A percentile compares a stretch with the other conserved stretches of the same genome.
Conservation (phyloP, 2,113 vertebrate species). For the Antechinus flavipes region DNA sequence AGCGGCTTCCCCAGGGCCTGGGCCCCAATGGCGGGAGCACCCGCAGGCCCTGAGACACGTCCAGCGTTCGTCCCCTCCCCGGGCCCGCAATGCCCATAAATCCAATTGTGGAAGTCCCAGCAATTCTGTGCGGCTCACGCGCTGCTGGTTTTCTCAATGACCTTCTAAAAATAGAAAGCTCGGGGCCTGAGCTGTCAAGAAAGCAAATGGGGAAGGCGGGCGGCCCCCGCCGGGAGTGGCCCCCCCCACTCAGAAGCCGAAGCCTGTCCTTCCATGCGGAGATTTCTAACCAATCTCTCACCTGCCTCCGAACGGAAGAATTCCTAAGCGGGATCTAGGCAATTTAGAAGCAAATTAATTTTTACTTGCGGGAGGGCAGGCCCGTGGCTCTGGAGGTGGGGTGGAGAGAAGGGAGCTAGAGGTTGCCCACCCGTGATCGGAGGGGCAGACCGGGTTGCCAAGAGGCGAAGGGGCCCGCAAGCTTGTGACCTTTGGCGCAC, state of each 20-base stretch:
- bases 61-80: background rate
- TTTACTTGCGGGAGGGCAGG: background rate
- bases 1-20: background rate
- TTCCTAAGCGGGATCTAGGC: background rate
- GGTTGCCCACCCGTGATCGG: background rate
- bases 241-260: conserved; percentile 68
- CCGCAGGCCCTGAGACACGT: background rate
- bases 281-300: conserved; percentile 73
- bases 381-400: background rate
- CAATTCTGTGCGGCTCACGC: conserved; percentile 62
- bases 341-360: background rate
- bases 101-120: conserved; percentile 47
- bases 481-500: no score
- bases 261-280: conserved; percentile 47
- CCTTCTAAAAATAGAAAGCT: conserved; percentile 82
- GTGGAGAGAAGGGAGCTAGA: background rate
- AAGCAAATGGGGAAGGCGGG: conserved; percentile 71
- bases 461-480: background rate
- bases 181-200: conserved; percentile 74
- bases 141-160: conserved; percentile 83
- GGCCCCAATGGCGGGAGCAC: rapidly evolving
- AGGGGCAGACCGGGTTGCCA: no score
- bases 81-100: conserved; percentile 41
- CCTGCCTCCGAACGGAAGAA: background rate
- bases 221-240: conserved; percentile 76